A percentile compares a stretch with the other conserved stretches of the same genome.
Conservation (phyloP, 2,113 vertebrate genomes). For the Laticauda colubrina region DNA sequence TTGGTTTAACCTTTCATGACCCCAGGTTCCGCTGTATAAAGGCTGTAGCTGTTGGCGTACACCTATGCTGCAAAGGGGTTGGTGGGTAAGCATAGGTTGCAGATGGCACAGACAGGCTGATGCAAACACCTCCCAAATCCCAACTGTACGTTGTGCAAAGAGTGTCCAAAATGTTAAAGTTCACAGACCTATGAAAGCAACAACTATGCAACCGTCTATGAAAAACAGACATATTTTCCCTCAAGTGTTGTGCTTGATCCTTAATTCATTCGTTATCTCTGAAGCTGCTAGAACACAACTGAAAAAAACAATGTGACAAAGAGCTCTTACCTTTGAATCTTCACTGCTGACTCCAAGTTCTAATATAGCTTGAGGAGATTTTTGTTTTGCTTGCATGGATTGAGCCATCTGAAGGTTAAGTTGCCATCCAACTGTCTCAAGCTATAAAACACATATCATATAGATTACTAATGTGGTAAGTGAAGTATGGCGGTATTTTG, state of each 20-base stretch:
- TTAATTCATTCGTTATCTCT: not conserved
- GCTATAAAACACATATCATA: slow-evolving; percentile 72
- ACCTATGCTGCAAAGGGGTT: not conserved
- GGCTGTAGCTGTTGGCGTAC: not conserved
- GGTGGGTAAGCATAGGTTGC: not conserved
- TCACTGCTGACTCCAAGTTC: slow-evolving; percentile 85
- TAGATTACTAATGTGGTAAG: slow-evolving; percentile 21
- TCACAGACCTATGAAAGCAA: not conserved
- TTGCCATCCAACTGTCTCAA: slow-evolving; percentile 91
- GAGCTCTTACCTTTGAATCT: slow-evolving; percentile 81
- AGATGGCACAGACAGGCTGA: not conserved
- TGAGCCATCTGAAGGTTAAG: slow-evolving; percentile 94
- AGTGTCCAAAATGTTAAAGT: not conserved
- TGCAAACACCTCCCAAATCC: not conserved
- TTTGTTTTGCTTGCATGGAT: slow-evolving; percentile 83
- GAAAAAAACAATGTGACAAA: not conserved
- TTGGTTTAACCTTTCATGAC: too few relatives aligned
- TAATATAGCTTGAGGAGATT: slow-evolving; percentile 84
- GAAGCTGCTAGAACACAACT: not conserved
- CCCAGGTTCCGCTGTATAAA: not conserved
- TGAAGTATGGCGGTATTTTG: not conserved
- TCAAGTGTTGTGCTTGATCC: not conserved
- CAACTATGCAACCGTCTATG: not conserved
- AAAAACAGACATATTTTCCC: not conserved
- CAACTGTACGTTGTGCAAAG: not conserved